phyloP scores from a whole-genome alignment of 2,797 vertebrate species.

The Lagocephalus sceleratus region DNA sequence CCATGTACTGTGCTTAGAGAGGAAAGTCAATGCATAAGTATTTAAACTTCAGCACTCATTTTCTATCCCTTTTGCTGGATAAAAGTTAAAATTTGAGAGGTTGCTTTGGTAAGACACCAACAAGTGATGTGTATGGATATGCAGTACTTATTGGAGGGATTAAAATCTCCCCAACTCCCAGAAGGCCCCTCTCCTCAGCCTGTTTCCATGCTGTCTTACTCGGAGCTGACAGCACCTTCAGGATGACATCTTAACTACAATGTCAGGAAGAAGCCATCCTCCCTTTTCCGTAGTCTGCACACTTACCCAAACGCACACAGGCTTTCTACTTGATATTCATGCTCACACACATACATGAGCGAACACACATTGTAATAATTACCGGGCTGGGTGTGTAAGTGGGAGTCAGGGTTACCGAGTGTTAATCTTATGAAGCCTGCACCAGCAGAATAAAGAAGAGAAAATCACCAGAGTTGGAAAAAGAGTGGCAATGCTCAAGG shows the following conservation, averaged over 20 bases:
- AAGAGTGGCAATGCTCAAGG: slow-evolving; percentile 52
- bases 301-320: slow-evolving; percentile 10
- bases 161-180: slow-evolving; percentile 33
- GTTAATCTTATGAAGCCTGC: slow-evolving; percentile 56
- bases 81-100: slow-evolving; percentile 22
- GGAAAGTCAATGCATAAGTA: slow-evolving; percentile 45
- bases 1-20: slow-evolving; percentile 17
- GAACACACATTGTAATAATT: slow-evolving; percentile 59
- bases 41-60: slow-evolving; percentile 34
- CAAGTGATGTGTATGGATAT: slow-evolving; percentile 35
- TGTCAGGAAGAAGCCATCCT: slow-evolving; percentile 36
- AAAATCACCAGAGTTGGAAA: slow-evolving; percentile 62
- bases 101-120: slow-evolving; percentile 13
- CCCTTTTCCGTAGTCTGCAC: slow-evolving; percentile 15
- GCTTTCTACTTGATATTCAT: slow-evolving; percentile 41
- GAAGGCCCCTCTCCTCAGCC: slow-evolving; percentile 32
- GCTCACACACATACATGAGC: slow-evolving; percentile 47
- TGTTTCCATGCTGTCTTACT: slow-evolving; percentile 59
- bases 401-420: slow-evolving; percentile 46
- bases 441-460: slow-evolving; percentile 50
- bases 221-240: slow-evolving; percentile 43
- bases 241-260: slow-evolving; percentile 49
- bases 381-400: slow-evolving; percentile 25
- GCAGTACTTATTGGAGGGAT: slow-evolving; percentile 18
- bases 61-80: slow-evolving; percentile 16